Conservation (phyloP, 92 coral and sea anemone species). For the Isaurus tuberculatus region DNA sequence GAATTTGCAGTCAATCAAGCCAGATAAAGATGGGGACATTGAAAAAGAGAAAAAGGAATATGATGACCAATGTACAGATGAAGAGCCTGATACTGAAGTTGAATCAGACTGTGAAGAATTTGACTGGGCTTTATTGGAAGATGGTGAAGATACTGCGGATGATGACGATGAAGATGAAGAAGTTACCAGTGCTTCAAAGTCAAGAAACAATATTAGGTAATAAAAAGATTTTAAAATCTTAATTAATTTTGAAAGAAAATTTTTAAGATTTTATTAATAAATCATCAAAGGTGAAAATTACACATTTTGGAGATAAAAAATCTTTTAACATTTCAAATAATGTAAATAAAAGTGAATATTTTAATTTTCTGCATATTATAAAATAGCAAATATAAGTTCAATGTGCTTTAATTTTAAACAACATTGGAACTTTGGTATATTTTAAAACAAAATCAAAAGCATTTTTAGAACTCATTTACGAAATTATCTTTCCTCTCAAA, state of each 20-base stretch:
- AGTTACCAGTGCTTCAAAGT: constrained; percentile 8
- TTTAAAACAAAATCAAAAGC: background rate
- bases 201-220: constrained; percentile 8
- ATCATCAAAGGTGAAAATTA: too few relatives aligned
- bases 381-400: background rate
- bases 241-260: background rate
- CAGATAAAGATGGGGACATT: background rate
- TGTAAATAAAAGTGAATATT: background rate
- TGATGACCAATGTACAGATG: too few relatives aligned
- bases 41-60: background rate
- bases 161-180: background rate
- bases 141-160: background rate
- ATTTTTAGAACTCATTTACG: background rate
- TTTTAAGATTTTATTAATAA: too few relatives aligned
- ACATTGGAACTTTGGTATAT: background rate
- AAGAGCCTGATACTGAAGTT: background rate
- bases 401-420: background rate
- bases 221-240: background rate
- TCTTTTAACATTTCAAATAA: background rate
- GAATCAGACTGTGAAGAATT: background rate
- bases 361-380: background rate
- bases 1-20: background rate
- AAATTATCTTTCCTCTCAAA: background rate
- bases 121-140: constrained; percentile 14
- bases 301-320: background rate